Evolutionary conservation across 2,797 vertebrate genomes (phyloP), one percentile per base, ranked within the genome.

Genomic region (Sebastes melanostomus): DNA sequence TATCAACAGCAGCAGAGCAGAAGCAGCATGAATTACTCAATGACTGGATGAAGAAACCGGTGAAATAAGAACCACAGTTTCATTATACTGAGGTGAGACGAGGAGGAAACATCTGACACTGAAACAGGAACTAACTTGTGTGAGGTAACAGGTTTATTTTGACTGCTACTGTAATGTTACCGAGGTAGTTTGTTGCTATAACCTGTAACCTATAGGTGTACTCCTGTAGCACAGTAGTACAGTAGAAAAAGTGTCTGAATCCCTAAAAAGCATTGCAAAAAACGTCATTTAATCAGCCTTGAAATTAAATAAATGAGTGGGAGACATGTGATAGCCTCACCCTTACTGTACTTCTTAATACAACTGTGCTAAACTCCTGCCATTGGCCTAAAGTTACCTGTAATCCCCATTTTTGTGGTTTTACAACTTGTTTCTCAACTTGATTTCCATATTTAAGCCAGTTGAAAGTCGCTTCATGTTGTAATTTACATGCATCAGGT

Each of bases 21-120:
- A 84, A 92, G 91, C 93, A 89, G 93, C 93, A 89, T 91, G 92
- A 93, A 91, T 66, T 91, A 84, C 75, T 85, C 46, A 86, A 91
- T 90, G 91, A 89, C 91, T 89, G 89, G 89, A 79, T 91, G 89
- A 92, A 93, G 88, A 88, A 92, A 91, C 84, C 81, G 70, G 89
- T 66, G 83, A 91, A 86, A 73, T 82, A 87, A 78, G n/a, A 86
- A 13, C 42, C 83, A 32, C 63, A 1, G 71, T 78, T 86, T 73
- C 18, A 16, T 72, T 69, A 22, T 30, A 27, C 24, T 18, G 83
- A 94, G 91, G 92, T 86, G 90, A 90, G 89, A 69, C 63, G 52
- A 80, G 77, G 36, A 72, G 34, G 65, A 14, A 38, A 25, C 62
- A 61, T 7, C 2, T 58, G n/a, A 46, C n/a, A 1, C 3, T 3